phyloP scores from a whole-genome alignment of 2,113 vertebrate genomes.

The Catharus bicknelli region DNA sequence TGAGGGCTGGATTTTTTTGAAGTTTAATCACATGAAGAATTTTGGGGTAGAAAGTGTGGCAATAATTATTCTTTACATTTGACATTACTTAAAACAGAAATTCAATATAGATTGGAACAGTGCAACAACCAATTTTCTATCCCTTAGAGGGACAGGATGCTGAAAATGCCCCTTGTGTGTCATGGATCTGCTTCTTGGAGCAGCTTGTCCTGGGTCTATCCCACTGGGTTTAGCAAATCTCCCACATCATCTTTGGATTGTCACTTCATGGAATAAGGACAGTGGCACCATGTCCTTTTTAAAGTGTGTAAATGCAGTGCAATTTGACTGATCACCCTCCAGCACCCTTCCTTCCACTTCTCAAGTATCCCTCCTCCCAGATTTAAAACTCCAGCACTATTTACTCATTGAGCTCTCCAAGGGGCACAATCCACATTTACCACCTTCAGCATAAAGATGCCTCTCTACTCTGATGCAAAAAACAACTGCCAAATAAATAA shows the following conservation, averaged over 20 bases:
- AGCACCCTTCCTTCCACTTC: not conserved
- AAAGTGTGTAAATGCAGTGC: fast-evolving
- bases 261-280: not conserved
- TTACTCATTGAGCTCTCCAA: not conserved
- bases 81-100: not conserved
- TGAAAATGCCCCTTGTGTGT: not conserved
- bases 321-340: not conserved
- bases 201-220: not conserved
- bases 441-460: not conserved
- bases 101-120: not conserved
- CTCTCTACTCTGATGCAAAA: not conserved
- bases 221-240: not conserved
- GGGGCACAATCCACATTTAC: not conserved
- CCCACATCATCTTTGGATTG: not conserved
- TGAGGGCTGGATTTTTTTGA: not conserved
- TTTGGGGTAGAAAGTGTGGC: not conserved
- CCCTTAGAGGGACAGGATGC: not conserved
- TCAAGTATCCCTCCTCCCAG: not conserved
- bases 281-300: not conserved
- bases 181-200: fast-evolving
- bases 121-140: not conserved
- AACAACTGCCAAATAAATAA: not conserved
- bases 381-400: not conserved
- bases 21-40: not conserved
- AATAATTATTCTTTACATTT: not conserved